Conservation (phyloP, 30 jellyfish, hydroid and myxozoan species). For the Phacellophora camtschatica region DNA sequence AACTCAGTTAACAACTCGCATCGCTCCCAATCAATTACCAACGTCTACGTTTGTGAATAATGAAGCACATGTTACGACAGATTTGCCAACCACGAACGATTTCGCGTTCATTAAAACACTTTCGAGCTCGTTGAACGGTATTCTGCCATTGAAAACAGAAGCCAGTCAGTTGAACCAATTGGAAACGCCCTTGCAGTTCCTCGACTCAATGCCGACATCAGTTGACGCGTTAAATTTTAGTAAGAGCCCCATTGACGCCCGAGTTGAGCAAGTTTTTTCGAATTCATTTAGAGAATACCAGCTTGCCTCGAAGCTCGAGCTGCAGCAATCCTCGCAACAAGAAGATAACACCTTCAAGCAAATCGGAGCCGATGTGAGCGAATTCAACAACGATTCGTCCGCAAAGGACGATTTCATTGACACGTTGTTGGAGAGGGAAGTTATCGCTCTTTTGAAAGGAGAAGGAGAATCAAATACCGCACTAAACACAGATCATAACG, state of each 20-base stretch:
- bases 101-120: neutral
- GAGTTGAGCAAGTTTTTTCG: conserved; percentile 64
- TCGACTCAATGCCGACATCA: neutral
- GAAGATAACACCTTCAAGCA: neutral
- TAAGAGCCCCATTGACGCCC: conserved; percentile 40
- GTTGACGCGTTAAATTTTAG: conserved; percentile 41
- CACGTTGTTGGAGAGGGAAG: conserved; percentile 35
- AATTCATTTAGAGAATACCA: conserved; percentile 35
- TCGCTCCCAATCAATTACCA: neutral
- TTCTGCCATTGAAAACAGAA: neutral
- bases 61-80: neutral
- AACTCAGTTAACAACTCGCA: neutral
- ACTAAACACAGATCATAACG: no score
- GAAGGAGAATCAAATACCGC: conserved; percentile 12
- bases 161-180: neutral
- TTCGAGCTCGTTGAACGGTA: neutral
- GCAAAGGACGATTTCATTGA: neutral
- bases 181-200: neutral
- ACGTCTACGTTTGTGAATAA: neutral
- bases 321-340: neutral
- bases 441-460: conserved; percentile 28
- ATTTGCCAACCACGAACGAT: neutral
- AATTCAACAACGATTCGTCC: neutral
- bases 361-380: neutral
- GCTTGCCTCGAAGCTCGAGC: conserved; percentile 20